These are phyloP conservation scores for Tragopan temminckii DNA, from an alignment of 2,797 vertebrate genomes.

Conservation along the genomic window DNA sequence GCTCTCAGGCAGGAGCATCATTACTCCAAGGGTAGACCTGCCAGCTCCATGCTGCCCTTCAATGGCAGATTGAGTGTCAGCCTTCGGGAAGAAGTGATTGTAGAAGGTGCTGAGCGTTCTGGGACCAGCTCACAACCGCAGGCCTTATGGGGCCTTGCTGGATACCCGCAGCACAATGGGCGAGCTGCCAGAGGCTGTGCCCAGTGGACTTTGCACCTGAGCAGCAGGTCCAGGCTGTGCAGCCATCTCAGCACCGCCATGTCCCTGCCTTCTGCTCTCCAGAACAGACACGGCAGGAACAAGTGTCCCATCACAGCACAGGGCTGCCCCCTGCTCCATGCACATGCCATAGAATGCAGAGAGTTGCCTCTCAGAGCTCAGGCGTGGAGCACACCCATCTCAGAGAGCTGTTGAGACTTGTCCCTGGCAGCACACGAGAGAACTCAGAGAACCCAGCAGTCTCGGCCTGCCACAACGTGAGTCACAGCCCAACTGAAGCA, in stretches of 20 bases:
- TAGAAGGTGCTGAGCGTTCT: neutral
- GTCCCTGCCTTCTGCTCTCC: neutral
- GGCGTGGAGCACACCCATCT: neutral
- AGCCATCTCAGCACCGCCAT: neutral
- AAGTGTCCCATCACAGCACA: neutral
- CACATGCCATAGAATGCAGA: neutral
- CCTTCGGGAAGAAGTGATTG: neutral
- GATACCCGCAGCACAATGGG: too few relatives aligned
- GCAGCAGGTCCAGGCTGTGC: neutral
- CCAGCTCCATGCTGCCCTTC: neutral
- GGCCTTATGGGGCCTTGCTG: neutral
- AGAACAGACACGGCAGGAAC: neutral
- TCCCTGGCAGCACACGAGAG: conserved; percentile 62
- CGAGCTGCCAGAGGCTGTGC: neutral
- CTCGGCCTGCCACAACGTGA: conserved; percentile 35
- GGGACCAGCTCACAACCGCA: too few relatives aligned
- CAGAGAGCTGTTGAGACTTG: conserved; percentile 52
- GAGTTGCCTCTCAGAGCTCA: neutral
- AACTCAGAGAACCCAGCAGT: neutral
- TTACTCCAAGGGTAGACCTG: neutral
- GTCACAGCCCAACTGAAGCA: neutral
- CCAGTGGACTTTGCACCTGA: neutral
- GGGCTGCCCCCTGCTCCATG: neutral
- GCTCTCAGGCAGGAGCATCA: neutral
- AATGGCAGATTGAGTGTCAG: neutral